Evolutionary conservation across 2,113 vertebrate genomes (phyloP), one percentile per base, ranked within the genome.

Genomic region (Chinchilla lanigera): DNA sequence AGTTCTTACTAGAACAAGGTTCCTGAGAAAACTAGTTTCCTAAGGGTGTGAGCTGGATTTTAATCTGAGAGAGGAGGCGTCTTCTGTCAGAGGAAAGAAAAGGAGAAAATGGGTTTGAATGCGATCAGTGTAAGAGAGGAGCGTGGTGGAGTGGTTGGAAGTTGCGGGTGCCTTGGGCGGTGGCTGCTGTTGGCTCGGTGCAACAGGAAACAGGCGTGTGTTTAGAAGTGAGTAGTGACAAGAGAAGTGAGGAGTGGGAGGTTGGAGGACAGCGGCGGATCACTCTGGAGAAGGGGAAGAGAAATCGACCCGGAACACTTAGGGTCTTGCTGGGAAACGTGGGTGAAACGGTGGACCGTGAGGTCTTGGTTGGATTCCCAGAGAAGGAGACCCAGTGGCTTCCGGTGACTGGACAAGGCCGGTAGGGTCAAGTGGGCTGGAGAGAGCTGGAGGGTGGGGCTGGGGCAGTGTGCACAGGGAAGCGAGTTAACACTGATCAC

Each of bases 201-300:
- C 65, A 22, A 65, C 73, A 67, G 81, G 35, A 90, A 95, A 47
- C 33, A 73, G 75, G 10, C 81, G 87, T 87, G n/a, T 89, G 89
- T 24, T 65, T 95, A 13, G 77, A 60, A 58, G 22, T 52, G 60
- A 56, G 71, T 82, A 78, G 26, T 65, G 54, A 52, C 89, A n/a
- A 77, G 82, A 91, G 56, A 86, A 67, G 73, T 92, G 20, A 3
- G 52, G 19, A 38, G 19, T 89, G 75, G 67, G 44, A 83, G 90
- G 50, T 90, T 94, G 81, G 22, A 95, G 69, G 54, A 93, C 35
- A 90, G 41, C 41, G 86, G 69, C 85, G 26, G 26, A 50, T 94
- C n/a, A 69, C 52, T 75, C 88, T 94, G 81, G 60, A 95, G 47
- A 92, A 78, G 11, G 54, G 56, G 19, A 95, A 75, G 67, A 93